Evolutionary conservation across 35 echinoderm and acorn worm species (phyloP).

Genomic region (Stichopus chloronotus): DNA sequence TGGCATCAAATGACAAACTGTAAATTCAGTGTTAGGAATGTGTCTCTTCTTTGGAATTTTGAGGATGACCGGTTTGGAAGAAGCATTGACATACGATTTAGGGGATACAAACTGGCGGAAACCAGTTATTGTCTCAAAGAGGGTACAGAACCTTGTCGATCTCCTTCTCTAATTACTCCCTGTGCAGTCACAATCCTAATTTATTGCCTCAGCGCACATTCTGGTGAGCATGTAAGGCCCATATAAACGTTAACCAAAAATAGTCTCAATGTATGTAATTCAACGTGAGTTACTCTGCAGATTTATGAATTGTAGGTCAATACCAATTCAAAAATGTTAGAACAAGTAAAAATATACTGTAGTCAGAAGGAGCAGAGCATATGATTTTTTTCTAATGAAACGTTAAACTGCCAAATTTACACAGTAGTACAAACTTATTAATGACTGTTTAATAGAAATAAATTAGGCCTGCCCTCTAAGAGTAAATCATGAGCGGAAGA

Average conservation of each 20-base stretch:
- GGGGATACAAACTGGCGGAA: background rate
- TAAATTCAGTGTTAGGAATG: conserved; percentile 3
- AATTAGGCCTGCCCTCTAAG: background rate
- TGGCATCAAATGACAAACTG: conserved; percentile 10
- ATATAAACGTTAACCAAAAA: no score
- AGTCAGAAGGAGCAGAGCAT: background rate
- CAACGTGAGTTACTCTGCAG: background rate
- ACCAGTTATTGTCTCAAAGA: conserved; percentile 4
- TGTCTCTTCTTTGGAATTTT: conserved; percentile 4
- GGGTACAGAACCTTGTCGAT: background rate
- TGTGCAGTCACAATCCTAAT: background rate
- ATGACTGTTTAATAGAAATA: conserved; percentile 7
- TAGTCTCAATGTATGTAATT: background rate
- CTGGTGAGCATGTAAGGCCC: no score
- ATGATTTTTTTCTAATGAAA: background rate
- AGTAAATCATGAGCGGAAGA: background rate
- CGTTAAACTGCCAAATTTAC: background rate
- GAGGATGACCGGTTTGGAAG: conserved; percentile 2
- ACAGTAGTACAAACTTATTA: conserved; percentile 7
- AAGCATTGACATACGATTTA: background rate
- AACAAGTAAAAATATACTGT: background rate
- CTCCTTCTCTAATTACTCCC: background rate
- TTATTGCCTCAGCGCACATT: no score
- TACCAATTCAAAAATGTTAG: background rate
- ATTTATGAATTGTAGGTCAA: conserved; percentile 6